A percentile compares a stretch with the other conserved stretches of the same genome.
phyloP scores from a whole-genome alignment of 2,888 invertebrate genomes.

The Cosmia trapezina region DNA sequence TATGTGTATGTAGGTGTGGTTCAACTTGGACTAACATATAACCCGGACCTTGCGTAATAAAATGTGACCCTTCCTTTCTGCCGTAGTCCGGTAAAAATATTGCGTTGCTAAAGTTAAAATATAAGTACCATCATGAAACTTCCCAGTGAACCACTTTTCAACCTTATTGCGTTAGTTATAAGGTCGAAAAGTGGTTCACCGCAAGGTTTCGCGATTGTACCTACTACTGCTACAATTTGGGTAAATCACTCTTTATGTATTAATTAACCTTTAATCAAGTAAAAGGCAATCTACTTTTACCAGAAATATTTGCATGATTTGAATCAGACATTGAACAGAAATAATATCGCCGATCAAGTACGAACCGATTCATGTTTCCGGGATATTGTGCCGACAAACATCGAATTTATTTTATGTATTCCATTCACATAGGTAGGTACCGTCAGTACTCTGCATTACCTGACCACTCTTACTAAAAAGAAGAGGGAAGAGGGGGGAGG shows the following conservation, averaged over 20 bases:
- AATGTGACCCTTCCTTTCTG: not conserved
- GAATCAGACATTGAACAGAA: conserved; percentile 37
- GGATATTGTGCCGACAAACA: conserved; percentile 44
- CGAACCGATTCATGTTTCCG: conserved; percentile 45
- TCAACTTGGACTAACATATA: not conserved
- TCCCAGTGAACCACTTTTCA: too few relatives aligned
- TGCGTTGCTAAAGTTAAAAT: not conserved
- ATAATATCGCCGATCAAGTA: conserved; percentile 29
- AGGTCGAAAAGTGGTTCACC: too few relatives aligned
- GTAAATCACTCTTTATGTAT: conserved; percentile 13
- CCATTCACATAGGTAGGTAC: conserved; percentile 24
- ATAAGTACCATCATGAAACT: too few relatives aligned
- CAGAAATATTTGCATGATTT: conserved; percentile 47
- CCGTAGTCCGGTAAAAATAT: not conserved
- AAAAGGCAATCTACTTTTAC: conserved; percentile 57
- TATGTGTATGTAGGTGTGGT: too few relatives aligned
- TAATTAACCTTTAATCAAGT: conserved; percentile 53
- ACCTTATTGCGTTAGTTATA: too few relatives aligned
- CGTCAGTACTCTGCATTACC: too few relatives aligned
- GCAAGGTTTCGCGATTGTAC: too few relatives aligned
- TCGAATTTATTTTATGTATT: conserved; percentile 33
- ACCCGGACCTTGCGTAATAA: not conserved
- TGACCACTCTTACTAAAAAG: too few relatives aligned
- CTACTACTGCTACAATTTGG: conserved; percentile 13
- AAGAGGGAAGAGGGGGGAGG: too few relatives aligned